Conservation (phyloP, 1,140 invertebrate genomes). For the Apocrypta bakeri region DNA sequence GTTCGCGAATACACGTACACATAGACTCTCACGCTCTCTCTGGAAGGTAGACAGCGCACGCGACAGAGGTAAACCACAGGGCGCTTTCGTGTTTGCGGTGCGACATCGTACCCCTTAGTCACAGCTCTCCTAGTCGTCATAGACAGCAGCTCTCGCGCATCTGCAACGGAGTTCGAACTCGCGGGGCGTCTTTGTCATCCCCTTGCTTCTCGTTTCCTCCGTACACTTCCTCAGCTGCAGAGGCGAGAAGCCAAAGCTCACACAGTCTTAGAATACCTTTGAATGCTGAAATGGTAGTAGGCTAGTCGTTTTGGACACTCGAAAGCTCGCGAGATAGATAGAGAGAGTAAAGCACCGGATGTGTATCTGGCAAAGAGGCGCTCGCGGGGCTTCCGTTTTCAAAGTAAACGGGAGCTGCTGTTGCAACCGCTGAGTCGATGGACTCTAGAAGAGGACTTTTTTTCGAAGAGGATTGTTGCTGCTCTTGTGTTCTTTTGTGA, state of each 20-base stretch:
- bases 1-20: not conserved
- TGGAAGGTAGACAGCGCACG: not conserved
- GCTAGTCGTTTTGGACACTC: not conserved
- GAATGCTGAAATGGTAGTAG: not conserved
- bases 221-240: not conserved
- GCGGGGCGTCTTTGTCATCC: not conserved
- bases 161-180: not conserved
- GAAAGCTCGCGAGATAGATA: not conserved
- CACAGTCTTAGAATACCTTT: slow-evolving; percentile 2
- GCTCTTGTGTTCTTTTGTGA: not conserved
- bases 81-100: not conserved
- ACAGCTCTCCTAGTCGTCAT: not conserved
- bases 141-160: not conserved
- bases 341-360: slow-evolving; percentile 7
- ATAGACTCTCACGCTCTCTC: not conserved
- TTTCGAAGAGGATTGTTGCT: not conserved
- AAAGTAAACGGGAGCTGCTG: slow-evolving; percentile 13
- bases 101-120: not conserved
- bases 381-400: slow-evolving; percentile 13
- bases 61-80: not conserved
- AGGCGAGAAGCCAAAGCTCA: not conserved
- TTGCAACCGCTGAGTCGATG: not conserved
- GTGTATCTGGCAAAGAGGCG: slow-evolving; percentile 12
- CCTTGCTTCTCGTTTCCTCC: not conserved
- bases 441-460: not conserved